Percentiles rank a stretch among this genome's conserved stretches.
Conservation (phyloP, 2,888 invertebrate species). For the Choreutis nemorana region DNA sequence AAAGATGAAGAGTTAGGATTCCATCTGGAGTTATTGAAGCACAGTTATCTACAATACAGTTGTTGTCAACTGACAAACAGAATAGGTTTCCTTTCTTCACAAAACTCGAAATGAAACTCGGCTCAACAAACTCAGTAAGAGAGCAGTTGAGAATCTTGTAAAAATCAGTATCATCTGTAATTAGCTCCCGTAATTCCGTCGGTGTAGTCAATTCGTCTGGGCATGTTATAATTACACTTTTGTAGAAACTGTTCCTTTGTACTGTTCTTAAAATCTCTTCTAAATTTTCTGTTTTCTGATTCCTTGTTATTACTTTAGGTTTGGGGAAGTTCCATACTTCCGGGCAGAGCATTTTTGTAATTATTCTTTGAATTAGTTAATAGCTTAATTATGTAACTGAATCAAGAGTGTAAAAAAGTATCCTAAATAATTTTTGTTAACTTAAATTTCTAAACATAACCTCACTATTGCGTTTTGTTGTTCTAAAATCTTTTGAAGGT, state of each 20-base stretch:
- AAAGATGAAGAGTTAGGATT: slow-evolving; percentile 30
- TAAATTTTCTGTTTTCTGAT: slow-evolving; percentile 21
- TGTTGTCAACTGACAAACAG: slow-evolving; percentile 31
- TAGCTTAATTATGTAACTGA: too few relatives aligned
- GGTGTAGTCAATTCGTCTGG: slow-evolving; percentile 44
- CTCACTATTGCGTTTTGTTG: not conserved
- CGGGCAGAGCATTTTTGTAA: slow-evolving; percentile 35
- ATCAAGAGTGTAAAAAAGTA: too few relatives aligned
- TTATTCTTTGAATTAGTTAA: not conserved
- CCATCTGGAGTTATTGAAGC: slow-evolving; percentile 45
- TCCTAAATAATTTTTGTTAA: not conserved
- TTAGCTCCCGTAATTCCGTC: slow-evolving; percentile 24
- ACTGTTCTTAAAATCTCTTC: slow-evolving; percentile 22
- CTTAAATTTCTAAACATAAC: not conserved
- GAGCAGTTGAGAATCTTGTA: slow-evolving; percentile 33
- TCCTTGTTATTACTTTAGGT: slow-evolving; percentile 32
- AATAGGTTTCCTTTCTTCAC: slow-evolving; percentile 35
- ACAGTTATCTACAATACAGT: slow-evolving; percentile 43
- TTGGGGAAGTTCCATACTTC: slow-evolving; percentile 43
- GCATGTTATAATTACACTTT: slow-evolving; percentile 40
- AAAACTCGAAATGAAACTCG: slow-evolving; percentile 40
- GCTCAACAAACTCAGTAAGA: slow-evolving; percentile 33
- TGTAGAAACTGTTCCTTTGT: slow-evolving; percentile 39
- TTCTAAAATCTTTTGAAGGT: too few relatives aligned
- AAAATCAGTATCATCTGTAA: slow-evolving; percentile 40